Evolutionary conservation across 2,888 invertebrate species (phyloP).

Genomic region (Noctua janthe): DNA sequence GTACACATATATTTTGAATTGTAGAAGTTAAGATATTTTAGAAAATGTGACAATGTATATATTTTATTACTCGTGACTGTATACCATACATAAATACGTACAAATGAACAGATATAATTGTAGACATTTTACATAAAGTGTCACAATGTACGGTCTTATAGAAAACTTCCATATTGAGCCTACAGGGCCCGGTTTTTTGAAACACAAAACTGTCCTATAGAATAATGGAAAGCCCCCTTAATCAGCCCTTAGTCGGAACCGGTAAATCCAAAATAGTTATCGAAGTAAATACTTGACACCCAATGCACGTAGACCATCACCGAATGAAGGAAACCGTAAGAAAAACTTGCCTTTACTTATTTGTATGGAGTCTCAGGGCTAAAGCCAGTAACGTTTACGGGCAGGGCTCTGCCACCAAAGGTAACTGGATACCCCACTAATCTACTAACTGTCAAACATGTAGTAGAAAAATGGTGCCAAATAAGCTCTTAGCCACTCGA

Average conservation of each 20-base stretch:
- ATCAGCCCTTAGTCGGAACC: not conserved
- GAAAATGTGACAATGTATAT: no score
- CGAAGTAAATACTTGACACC: constrained; percentile 2
- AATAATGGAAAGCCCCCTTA: not conserved
- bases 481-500: constrained; percentile 41
- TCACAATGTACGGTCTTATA: not conserved
- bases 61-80: no score
- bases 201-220: no score
- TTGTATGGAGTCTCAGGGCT: constrained; percentile 52
- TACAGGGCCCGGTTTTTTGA: no score
- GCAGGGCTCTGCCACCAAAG: constrained; percentile 44
- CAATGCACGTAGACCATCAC: constrained; percentile 32
- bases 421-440: constrained; percentile 56
- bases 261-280: constrained; percentile 18
- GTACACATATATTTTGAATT: no score
- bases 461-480: constrained; percentile 55
- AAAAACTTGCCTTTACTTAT: constrained; percentile 55
- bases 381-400: constrained; percentile 40
- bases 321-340: constrained; percentile 28
- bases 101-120: no score
- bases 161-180: not conserved
- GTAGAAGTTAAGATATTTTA: no score
- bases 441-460: constrained; percentile 34
- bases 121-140: no score
- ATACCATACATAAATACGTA: no score